phyloP scores from a whole-genome alignment of 1,140 invertebrate species.

The Camponotus floridanus region DNA sequence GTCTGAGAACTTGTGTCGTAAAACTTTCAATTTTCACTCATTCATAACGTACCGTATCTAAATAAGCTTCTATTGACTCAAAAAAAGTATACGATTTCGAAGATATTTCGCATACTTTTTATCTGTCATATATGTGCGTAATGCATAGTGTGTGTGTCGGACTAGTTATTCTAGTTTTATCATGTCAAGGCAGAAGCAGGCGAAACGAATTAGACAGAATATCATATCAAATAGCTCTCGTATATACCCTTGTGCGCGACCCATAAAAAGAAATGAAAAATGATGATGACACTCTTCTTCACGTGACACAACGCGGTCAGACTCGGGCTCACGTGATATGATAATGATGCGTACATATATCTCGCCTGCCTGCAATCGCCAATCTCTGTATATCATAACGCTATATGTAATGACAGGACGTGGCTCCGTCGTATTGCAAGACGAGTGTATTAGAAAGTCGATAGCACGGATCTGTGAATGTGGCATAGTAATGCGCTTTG shows the following conservation, averaged over 20 bases:
- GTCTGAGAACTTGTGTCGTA: background rate
- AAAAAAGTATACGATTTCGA: background rate
- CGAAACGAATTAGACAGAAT: background rate
- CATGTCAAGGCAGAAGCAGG: background rate
- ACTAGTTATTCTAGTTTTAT: background rate
- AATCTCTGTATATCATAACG: constrained; percentile 29
- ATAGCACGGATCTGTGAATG: constrained; percentile 54
- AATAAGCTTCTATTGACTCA: background rate
- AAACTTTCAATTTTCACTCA: constrained; percentile 26
- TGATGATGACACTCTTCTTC: constrained; percentile 22
- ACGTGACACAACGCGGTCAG: constrained; percentile 11
- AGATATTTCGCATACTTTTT: background rate
- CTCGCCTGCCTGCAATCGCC: background rate
- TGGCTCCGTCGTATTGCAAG: constrained; percentile 35
- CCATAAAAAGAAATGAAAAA: constrained; percentile 24
- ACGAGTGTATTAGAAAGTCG: constrained; percentile 60
- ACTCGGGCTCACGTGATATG: constrained; percentile 21
- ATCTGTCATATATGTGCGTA: background rate
- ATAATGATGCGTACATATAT: constrained; percentile 5
- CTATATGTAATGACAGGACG: constrained; percentile 44
- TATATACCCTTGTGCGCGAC: background rate
- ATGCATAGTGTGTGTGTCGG: background rate
- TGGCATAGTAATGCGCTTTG: constrained; percentile 45
- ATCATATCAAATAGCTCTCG: background rate
- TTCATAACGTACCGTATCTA: background rate